These are phyloP conservation scores for Limanda limanda DNA, from an alignment of 2,113 vertebrate species.

Conservation along the genomic window DNA sequence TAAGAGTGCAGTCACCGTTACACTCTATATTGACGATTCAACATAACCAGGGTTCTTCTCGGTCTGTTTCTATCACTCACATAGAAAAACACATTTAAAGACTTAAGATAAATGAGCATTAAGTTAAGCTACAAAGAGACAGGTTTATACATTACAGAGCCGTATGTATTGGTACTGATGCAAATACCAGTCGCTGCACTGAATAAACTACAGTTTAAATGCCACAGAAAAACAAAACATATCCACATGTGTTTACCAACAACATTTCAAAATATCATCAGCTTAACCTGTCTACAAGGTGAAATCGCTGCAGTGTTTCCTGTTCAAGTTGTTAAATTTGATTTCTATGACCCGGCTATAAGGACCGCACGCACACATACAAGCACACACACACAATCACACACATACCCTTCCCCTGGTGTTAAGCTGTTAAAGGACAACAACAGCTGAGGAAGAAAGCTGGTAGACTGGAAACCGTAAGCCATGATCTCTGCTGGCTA, in stretches of 20 bases:
- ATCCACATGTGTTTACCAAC: background rate
- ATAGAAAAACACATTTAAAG: no score
- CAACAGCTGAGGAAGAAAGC: conserved; percentile 69
- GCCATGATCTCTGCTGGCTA: conserved; percentile 48
- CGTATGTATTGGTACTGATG: background rate
- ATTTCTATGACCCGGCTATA: conserved; percentile 21
- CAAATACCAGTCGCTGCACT: background rate
- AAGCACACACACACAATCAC: conserved; percentile 11
- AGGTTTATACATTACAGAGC: background rate
- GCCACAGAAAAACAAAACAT: background rate
- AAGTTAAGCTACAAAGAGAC: no score
- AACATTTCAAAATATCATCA: conserved; percentile 7
- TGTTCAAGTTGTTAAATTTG: background rate
- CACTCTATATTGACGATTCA: no score
- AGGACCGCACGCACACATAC: background rate
- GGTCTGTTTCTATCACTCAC: no score
- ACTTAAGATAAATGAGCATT: no score
- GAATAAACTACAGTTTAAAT: background rate
- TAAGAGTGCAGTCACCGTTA: no score
- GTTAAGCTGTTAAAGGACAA: conserved; percentile 65
- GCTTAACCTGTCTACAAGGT: background rate
- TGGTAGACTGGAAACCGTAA: conserved; percentile 43
- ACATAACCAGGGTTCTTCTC: no score
- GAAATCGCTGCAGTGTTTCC: background rate
- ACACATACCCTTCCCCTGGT: conserved; percentile 30